Evolutionary conservation across 2,797 vertebrate genomes (phyloP), one percentile per base, ranked within the genome.

Genomic region (Meriones psammophilus): DNA sequence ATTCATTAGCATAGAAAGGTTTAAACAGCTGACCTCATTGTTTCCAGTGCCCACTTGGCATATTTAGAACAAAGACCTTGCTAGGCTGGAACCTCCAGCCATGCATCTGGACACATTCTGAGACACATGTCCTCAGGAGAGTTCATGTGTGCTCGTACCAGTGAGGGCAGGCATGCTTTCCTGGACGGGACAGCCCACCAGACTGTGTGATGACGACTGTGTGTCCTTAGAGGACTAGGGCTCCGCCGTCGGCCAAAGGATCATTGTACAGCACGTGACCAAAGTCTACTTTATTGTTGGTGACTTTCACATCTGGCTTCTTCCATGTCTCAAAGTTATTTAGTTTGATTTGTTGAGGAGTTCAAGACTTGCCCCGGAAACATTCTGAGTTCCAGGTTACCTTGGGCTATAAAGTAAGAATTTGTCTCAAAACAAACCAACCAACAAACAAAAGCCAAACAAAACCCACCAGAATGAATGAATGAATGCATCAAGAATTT

Each of bases 281-380:
- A 0, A 33, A 46, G 10, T 66, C 0, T 73, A 54, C 15, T 60
- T 74, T 46, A 24, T 46, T 62, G 66, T 50, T 30, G 22, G 20
- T 94, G 22, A 39, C 54, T 79, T 93, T 92, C 39, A 36, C 69
- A 56, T 56, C 54, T 36, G 22, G 3, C 8, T 22, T 74, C 50
- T 78, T 94, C 33, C 24, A 17, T 93, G 18, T 69, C 71, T 81
- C 42, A 10, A 78, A 85, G 28, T 80, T 89, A 24, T 33, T 92
- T 71, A 81, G 15, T 30, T 9, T 73, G 69, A 1, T 56, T 28
- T 73, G n/a, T 71, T 39, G 30, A 56, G n/a, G 68, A 71, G 28
- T 68, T 68, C 83, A n/a, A 50, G 42, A n/a, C 9, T 12, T 68
- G 20, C 10, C 5, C 66, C 7, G 36, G 36, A 33, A 17, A 87